These are phyloP conservation scores for Pygocentrus nattereri DNA, from an alignment of 2,797 vertebrate species.

Conservation along the genomic window DNA sequence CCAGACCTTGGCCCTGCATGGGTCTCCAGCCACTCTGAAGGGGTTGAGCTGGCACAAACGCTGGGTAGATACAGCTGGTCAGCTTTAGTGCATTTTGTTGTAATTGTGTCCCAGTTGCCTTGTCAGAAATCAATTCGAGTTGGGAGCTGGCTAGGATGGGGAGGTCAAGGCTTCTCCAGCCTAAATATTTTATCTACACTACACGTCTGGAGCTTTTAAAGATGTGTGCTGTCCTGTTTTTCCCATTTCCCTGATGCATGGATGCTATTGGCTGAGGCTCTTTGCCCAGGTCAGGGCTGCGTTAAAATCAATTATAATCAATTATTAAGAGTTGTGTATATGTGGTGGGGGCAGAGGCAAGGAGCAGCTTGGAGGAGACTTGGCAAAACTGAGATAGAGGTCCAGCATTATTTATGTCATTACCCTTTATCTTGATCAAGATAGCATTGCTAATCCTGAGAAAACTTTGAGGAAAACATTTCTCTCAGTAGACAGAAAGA, in stretches of 20 bases:
- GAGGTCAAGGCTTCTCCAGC: constrained; percentile 90
- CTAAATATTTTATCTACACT: constrained; percentile 97
- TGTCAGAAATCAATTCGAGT: constrained; percentile 96
- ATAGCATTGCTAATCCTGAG: constrained; percentile 10
- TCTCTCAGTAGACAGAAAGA: constrained; percentile 2
- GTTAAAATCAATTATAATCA: constrained; percentile 96
- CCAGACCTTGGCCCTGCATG: constrained; percentile 17
- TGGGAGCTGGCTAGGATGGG: constrained; percentile 87
- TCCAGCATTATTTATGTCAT: constrained; percentile 58
- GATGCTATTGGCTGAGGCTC: constrained; percentile 84
- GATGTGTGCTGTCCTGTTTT: constrained; percentile 82
- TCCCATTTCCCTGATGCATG: constrained; percentile 79
- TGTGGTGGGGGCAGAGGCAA: constrained; percentile 75
- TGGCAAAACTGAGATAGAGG: constrained; percentile 46
- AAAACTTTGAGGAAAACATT: constrained; percentile 17
- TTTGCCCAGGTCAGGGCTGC: constrained; percentile 86
- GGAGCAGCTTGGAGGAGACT: constrained; percentile 54
- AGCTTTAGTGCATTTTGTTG: constrained; percentile 96
- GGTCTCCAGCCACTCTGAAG: constrained; percentile 64
- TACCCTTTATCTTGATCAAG: constrained; percentile 28
- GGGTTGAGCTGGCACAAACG: constrained; percentile 84
- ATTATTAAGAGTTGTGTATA: constrained; percentile 90
- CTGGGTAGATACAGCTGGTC: constrained; percentile 83
- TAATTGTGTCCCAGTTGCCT: constrained; percentile 94
- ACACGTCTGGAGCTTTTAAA: constrained; percentile 94